Evolutionary conservation across 2,888 invertebrate species (phyloP).

Genomic region (Heliconius charithonia): DNA sequence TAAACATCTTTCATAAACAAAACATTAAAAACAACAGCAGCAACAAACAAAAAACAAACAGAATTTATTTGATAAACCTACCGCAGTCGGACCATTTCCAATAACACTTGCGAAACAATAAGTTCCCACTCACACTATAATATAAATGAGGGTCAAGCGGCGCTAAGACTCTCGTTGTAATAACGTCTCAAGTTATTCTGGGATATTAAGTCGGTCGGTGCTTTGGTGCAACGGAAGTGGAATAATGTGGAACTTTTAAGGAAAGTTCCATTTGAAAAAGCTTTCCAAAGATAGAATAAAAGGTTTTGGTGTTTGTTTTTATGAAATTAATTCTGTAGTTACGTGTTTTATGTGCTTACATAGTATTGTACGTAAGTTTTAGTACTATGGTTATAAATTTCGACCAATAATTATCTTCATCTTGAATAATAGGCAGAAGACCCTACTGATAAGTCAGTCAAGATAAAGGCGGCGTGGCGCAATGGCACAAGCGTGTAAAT

Average conservation of each 20-base stretch:
- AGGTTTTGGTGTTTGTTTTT: not conserved
- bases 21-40: constrained; percentile 4
- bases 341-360: no score
- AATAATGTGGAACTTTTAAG: constrained; percentile 30
- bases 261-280: constrained; percentile 9
- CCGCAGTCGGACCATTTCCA: not conserved
- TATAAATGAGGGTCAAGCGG: constrained; percentile 35
- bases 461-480: no score
- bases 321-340: not conserved
- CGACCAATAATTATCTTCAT: no score
- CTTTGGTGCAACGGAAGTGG: constrained; percentile 22
- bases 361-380: no score
- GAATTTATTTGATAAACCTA: not conserved
- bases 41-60: constrained; percentile 3
- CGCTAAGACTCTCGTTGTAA: constrained; percentile 34
- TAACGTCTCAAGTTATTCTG: constrained; percentile 33
- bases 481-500: no score
- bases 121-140: constrained; percentile 11
- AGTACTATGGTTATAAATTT: no score
- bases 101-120: constrained; percentile 14
- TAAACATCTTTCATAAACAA: not conserved
- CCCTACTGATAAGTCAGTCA: no score
- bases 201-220: constrained; percentile 29
- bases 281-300: constrained; percentile 5
- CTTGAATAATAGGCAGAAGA: no score